A percentile compares a stretch with the other conserved stretches of the same genome.
These are phyloP conservation scores for Dipodomys spectabilis DNA, from an alignment of 2,113 vertebrate species.

Conservation along the genomic window DNA sequence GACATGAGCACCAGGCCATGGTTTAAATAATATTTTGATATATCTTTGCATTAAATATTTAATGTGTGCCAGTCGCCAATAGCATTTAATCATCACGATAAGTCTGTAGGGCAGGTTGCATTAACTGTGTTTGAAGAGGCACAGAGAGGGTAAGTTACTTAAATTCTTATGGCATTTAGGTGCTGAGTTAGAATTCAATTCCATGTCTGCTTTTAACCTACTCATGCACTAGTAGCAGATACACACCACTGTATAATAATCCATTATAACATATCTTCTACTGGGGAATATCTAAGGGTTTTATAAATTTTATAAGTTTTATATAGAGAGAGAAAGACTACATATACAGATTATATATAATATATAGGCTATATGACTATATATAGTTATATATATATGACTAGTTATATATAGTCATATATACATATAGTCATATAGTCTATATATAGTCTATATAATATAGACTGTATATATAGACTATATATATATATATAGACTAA, in stretches of 20 bases:
- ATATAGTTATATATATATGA: too few relatives aligned
- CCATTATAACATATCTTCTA: background rate
- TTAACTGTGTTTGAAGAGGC: constrained; percentile 28
- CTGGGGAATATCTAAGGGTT: background rate
- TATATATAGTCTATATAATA: too few relatives aligned
- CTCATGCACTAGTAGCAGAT: background rate
- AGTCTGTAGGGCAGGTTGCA: background rate
- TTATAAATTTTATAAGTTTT: background rate
- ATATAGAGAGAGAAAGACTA: too few relatives aligned
- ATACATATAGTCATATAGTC: too few relatives aligned
- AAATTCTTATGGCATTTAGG: background rate
- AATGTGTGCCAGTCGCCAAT: background rate
- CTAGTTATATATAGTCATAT: too few relatives aligned
- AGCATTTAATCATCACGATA: constrained; percentile 14
- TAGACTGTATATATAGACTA: too few relatives aligned
- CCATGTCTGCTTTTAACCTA: background rate
- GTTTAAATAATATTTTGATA: too few relatives aligned
- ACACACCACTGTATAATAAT: background rate
- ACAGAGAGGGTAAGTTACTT: background rate
- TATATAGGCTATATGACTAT: too few relatives aligned
- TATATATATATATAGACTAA: too few relatives aligned
- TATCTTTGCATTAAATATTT: background rate
- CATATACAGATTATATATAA: too few relatives aligned
- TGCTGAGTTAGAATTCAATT: background rate
- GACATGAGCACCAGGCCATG: too few relatives aligned